A percentile compares a stretch with the other conserved stretches of the same genome.
Evolutionary conservation across 2,113 vertebrate genomes (phyloP).

Genomic region (Hippocampus guttulatus): DNA sequence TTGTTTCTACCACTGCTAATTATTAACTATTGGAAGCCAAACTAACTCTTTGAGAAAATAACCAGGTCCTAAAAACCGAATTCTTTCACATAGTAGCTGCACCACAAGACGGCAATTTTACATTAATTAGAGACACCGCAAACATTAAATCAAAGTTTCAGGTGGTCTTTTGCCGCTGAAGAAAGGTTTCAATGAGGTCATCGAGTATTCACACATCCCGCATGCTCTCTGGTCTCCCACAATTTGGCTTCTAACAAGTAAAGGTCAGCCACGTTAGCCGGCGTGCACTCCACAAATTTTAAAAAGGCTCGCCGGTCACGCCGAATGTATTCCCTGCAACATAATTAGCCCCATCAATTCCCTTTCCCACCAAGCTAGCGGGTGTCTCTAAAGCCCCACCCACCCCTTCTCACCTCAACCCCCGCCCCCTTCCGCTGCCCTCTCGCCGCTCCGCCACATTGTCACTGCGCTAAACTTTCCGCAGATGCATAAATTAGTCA

Average conservation of each 20-base stretch:
- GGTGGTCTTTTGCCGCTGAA: not conserved
- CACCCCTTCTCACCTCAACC: conserved; percentile 68
- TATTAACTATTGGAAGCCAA: not conserved
- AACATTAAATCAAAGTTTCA: not conserved
- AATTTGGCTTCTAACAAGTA: conserved; percentile 63
- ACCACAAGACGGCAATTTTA: not conserved
- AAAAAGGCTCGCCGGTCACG: conserved; percentile 69
- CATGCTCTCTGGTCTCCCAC: conserved; percentile 61
- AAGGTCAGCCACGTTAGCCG: conserved; percentile 71
- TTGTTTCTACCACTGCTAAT: not conserved
- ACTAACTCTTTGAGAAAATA: not conserved
- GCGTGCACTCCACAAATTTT: conserved; percentile 68
- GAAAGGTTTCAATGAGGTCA: conserved; percentile 49
- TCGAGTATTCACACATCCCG: conserved; percentile 64
- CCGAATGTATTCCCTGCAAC: conserved; percentile 71
- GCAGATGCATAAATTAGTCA: conserved; percentile 95
- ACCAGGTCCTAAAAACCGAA: not conserved
- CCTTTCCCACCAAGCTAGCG: conserved; percentile 52
- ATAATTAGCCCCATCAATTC: conserved; percentile 74
- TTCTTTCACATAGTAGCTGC: not conserved
- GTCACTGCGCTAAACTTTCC: conserved; percentile 61
- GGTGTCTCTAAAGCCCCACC: conserved; percentile 53
- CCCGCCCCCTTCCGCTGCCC: conserved; percentile 26
- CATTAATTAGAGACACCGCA: not conserved
- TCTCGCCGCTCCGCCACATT: conserved; percentile 46